Evolutionary conservation across 2,888 invertebrate species (phyloP).

Genomic region (Tetrapedia diversipes): DNA sequence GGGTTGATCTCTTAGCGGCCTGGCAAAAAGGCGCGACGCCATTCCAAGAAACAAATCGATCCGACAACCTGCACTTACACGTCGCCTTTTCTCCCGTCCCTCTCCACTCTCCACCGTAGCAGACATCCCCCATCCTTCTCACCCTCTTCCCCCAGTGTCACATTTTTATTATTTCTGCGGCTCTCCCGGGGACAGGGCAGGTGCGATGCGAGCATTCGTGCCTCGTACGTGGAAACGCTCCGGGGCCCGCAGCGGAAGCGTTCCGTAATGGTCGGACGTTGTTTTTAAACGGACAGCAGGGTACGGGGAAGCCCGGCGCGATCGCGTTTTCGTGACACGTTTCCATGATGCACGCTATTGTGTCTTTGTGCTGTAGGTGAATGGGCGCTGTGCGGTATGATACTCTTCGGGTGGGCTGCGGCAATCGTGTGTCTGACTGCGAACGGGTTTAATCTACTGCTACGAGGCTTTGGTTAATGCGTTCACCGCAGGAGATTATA

Average conservation of each 20-base stretch:
- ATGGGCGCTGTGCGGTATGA: too few species aligned
- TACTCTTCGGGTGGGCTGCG: not conserved
- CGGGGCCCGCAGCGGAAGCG: not conserved
- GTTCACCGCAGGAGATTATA: too few species aligned
- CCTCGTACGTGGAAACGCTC: constrained; percentile 9
- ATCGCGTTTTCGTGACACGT: constrained; percentile 23
- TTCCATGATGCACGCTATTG: constrained; percentile 2
- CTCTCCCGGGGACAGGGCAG: constrained; percentile 21
- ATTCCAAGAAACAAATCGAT: constrained; percentile 67
- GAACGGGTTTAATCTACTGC: not conserved
- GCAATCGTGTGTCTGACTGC: not conserved
- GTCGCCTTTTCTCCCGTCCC: constrained; percentile 24
- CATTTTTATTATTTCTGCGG: constrained; percentile 46
- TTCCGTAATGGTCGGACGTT: constrained; percentile 39
- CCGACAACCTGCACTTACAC: constrained; percentile 49
- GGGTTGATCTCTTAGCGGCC: constrained; percentile 68
- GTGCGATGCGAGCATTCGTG: constrained; percentile 24
- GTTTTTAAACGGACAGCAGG: constrained; percentile 20
- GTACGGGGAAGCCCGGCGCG: not conserved
- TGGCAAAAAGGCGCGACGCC: constrained; percentile 56
- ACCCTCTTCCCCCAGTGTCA: not conserved
- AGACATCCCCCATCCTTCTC: not conserved
- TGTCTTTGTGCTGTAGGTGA: not conserved
- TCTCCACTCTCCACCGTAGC: not conserved
- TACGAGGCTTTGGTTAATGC: not conserved